Percentiles rank a stretch among this genome's conserved stretches.
phyloP scores from a whole-genome alignment of 2,797 vertebrate genomes.

The Coccyzus lansbergi region DNA sequence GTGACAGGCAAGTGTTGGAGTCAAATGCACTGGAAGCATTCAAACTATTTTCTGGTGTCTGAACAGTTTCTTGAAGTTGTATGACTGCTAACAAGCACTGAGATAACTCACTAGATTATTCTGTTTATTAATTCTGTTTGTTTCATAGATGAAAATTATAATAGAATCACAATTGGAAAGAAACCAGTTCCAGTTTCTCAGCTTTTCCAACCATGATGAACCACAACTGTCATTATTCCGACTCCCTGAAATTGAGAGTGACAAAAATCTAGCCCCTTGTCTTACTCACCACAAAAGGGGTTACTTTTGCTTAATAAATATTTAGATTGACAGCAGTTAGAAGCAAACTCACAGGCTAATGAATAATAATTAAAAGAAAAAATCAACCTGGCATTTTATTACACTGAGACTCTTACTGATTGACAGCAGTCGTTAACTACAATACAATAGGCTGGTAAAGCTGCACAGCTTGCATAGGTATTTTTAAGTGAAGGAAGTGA shows the following conservation, averaged over 20 bases:
- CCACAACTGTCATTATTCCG: not conserved
- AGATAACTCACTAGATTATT: not conserved
- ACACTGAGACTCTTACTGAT: not conserved
- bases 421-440: not conserved
- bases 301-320: not conserved
- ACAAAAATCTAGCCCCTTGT: not conserved
- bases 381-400: constrained; percentile 42
- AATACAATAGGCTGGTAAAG: constrained; percentile 12
- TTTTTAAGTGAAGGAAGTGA: not conserved
- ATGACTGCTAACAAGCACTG: fast-evolving
- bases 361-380: not conserved
- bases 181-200: not conserved
- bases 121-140: not conserved
- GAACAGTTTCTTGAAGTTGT: not conserved
- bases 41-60: not conserved
- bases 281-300: not conserved
- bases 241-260: not conserved
- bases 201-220: not conserved
- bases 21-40: not conserved
- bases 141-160: not conserved
- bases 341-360: not conserved
- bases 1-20: not conserved
- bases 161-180: not conserved
- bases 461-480: constrained; percentile 44
- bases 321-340: not conserved